phyloP scores from a whole-genome alignment of 2,113 vertebrate genomes.

The Procavia capensis region DNA sequence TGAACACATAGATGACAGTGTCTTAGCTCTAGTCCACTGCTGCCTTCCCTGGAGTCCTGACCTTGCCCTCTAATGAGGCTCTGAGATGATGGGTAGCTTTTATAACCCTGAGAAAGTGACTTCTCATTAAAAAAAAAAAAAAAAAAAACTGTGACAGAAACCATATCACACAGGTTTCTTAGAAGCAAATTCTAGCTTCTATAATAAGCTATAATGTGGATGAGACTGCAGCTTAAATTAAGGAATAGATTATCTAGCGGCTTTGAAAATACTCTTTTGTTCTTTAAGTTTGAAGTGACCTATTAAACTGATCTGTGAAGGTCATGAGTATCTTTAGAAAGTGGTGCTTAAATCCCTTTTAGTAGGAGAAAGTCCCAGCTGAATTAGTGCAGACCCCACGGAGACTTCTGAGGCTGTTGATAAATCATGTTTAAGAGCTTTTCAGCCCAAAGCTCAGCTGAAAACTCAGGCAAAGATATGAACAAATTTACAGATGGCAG shows the following conservation, averaged over 20 bases:
- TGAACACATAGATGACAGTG: neutral
- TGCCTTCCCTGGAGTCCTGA: neutral
- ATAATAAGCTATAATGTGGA: neutral
- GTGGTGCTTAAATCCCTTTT: constrained; percentile 67
- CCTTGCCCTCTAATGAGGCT: constrained; percentile 3
- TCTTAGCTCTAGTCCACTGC: neutral
- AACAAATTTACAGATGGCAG: constrained; percentile 65
- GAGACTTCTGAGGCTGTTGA: constrained; percentile 57
- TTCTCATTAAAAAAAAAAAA: constrained; percentile 58
- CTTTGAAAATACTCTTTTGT: constrained; percentile 42
- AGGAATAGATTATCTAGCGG: neutral
- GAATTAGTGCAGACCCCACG: constrained; percentile 64
- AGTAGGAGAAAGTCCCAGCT: constrained; percentile 40
- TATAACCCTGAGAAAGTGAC: neutral
- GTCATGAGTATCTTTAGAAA: constrained; percentile 46
- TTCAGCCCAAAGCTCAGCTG: constrained; percentile 55
- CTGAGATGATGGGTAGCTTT: neutral
- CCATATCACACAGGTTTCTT: neutral
- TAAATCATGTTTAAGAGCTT: constrained; percentile 79
- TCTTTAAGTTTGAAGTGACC: constrained; percentile 62
- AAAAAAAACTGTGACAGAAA: constrained; percentile 53
- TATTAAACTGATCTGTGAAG: constrained; percentile 57
- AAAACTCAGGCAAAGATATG: constrained; percentile 73
- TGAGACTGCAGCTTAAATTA: neutral
- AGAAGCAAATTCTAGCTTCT: neutral